Evolutionary conservation across 2,113 vertebrate genomes (phyloP).

Genomic region (Pollachius pollachius): DNA sequence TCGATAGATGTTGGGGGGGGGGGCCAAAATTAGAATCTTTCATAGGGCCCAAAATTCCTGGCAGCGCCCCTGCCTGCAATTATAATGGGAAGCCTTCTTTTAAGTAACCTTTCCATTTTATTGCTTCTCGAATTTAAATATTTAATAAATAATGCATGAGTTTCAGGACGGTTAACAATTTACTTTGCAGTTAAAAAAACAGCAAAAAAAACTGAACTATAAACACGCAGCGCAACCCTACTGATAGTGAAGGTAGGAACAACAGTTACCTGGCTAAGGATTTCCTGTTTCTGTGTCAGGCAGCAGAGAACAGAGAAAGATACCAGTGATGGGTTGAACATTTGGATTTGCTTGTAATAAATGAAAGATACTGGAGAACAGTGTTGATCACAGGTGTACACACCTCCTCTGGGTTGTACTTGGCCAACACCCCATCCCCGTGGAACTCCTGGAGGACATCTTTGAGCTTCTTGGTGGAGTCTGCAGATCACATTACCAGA

Average conservation of each 20-base stretch:
- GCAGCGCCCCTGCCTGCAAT: no score
- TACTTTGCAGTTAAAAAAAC: not conserved
- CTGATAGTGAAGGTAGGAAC: not conserved
- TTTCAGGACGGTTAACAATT: not conserved
- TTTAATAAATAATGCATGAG: no score
- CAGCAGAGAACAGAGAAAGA: constrained; percentile 52
- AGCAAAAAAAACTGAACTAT: not conserved
- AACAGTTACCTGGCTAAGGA: constrained; percentile 88
- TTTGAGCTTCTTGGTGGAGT: constrained; percentile 94
- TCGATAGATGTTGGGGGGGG: no score
- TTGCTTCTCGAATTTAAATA: no score
- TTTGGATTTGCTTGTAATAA: not conserved
- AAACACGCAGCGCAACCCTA: not conserved
- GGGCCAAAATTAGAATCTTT: no score
- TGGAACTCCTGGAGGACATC: constrained; percentile 96
- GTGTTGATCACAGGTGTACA: constrained; percentile 12
- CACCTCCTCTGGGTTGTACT: constrained; percentile 95
- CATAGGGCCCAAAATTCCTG: no score
- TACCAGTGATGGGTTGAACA: not conserved
- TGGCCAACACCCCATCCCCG: constrained; percentile 88
- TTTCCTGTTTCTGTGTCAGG: constrained; percentile 85
- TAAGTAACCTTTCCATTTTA: not conserved
- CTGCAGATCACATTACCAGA: constrained; percentile 59
- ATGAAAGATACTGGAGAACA: no score
- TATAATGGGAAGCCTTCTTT: not conserved